Evolutionary conservation across 2,888 invertebrate species (phyloP).

Genomic region (Osmoderma eremita): DNA sequence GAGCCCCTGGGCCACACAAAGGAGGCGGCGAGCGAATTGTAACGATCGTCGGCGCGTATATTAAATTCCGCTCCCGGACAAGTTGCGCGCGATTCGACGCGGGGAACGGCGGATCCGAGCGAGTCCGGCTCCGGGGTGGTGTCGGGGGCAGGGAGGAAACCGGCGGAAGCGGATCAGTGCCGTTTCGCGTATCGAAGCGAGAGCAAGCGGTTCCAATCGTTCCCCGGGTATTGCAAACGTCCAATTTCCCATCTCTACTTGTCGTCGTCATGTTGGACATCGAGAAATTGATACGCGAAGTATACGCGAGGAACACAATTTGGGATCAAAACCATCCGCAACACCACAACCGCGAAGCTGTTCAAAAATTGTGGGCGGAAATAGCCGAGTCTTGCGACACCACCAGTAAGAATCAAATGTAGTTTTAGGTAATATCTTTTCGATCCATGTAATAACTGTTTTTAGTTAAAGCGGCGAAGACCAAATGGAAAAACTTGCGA

Average conservation of each 20-base stretch:
- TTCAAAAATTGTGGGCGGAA: constrained; percentile 7
- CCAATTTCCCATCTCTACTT: not conserved
- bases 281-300: constrained; percentile 9
- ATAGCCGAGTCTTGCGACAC: constrained; percentile 3
- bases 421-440: not conserved
- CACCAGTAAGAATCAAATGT: constrained; percentile 11
- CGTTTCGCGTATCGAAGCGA: not conserved
- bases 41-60: not conserved
- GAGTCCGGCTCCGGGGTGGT: not conserved
- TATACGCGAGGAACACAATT: not conserved
- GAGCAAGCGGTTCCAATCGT: not conserved
- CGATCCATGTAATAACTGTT: not conserved
- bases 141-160: constrained; percentile 5
- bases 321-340: constrained; percentile 1
- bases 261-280: not conserved
- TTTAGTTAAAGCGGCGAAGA: constrained; percentile 1
- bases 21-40: constrained; percentile 8
- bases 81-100: constrained; percentile 5
- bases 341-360: constrained; percentile 6
- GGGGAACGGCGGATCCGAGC: constrained; percentile 6
- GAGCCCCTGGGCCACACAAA: not conserved
- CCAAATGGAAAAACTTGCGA: constrained; percentile 25
- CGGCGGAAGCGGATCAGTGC: constrained; percentile 1
- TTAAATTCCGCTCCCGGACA: not conserved
- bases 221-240: no score